Evolutionary conservation across 2,113 vertebrate species (phyloP), one percentile per base, ranked within the genome.

Genomic region (Taxidea taxus): DNA sequence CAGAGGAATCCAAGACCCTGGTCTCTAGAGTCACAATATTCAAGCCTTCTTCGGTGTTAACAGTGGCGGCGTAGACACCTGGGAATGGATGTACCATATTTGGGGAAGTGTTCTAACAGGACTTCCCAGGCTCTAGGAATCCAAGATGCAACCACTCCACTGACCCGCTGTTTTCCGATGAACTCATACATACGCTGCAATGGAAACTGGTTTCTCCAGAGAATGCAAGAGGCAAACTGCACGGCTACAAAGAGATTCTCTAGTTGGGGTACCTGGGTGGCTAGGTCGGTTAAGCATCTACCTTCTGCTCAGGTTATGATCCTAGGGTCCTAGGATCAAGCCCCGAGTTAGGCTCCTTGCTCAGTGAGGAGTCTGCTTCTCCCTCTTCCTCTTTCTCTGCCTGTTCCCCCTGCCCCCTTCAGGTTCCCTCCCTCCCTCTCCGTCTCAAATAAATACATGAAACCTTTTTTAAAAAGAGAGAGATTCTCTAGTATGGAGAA

Each of bases 321-420:
- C 66, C 7, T 8, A 37, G 66, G 66, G 18, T 68, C 66, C 66
- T 21, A 10, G 34, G 8, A 68, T 37, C 4, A 0, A n/a, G 66
- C 34, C 66, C n/a, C 8, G 3, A 0, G 8, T 10, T 18, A 1
- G 66, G 8, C 18, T n/a, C 18, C 66, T 8, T n/a, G 66, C 34
- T 68, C 66, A 68, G 34, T 14, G 8, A 18, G 66, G 34, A 68
- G 66, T 37, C 66, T 68, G 18, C 34, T 21, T 34, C 14, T 34
- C 29, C 31, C 31, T 34, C 62, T 64, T 66, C 64, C 64, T 66
- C 34, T 68, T n/a, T 29, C 34, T 68, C 66, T 37, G 34, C 66
- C 64, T 0, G 1, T 27, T 12, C 27, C 23, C 60, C 60, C 27
- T 2, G 6, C 58, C 60, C 60, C 5, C 1, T 60, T 60, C 58